These are phyloP conservation scores for Aix galericulata DNA, from an alignment of 2,113 vertebrate species.

Conservation along the genomic window DNA sequence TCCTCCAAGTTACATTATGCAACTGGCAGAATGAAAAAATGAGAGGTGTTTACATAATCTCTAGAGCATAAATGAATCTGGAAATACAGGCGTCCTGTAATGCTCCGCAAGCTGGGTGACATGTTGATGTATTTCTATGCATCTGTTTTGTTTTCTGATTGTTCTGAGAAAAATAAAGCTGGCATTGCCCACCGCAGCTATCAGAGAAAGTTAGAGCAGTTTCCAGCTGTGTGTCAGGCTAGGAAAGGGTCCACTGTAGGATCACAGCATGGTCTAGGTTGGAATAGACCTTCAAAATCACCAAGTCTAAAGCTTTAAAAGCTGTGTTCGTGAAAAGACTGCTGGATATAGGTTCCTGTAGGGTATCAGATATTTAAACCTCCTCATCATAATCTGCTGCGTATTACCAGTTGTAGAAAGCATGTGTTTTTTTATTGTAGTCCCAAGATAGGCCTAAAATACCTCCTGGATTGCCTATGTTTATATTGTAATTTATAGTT, in stretches of 20 bases:
- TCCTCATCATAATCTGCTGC: neutral
- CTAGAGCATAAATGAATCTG: neutral
- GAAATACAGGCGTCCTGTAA: neutral
- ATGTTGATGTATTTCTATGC: neutral
- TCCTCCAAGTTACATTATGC: neutral
- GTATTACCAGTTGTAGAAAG: neutral
- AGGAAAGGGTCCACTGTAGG: neutral
- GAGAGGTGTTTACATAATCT: neutral
- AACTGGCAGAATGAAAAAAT: neutral
- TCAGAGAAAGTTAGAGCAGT: neutral
- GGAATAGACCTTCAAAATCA: neutral
- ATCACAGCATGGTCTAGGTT: neutral
- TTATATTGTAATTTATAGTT: conserved; percentile 6
- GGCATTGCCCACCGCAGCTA: neutral
- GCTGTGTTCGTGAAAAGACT: neutral
- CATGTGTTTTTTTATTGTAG: neutral
- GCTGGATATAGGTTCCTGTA: neutral
- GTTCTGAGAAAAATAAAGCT: neutral
- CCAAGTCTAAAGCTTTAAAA: neutral
- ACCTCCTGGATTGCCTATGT: neutral
- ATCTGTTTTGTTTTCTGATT: neutral
- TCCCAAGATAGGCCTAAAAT: neutral
- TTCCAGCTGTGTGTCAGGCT: neutral
- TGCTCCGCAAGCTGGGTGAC: neutral
- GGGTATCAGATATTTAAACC: neutral